These are phyloP conservation scores for Herminia tarsipennalis DNA, from an alignment of 2,888 invertebrate genomes.

Conservation along the genomic window DNA sequence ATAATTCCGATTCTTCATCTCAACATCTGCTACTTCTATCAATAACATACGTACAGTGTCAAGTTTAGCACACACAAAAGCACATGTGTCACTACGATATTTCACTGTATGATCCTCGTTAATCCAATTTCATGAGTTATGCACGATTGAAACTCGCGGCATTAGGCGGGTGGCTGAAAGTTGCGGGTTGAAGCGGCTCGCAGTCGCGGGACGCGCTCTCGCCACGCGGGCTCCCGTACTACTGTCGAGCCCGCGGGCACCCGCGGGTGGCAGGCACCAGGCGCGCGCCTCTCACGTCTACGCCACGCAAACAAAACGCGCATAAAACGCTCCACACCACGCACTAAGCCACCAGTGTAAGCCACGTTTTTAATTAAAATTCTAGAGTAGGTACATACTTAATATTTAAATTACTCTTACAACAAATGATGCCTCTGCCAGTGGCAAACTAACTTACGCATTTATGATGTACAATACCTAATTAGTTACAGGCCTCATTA, in stretches of 20 bases:
- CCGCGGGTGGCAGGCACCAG: conserved; percentile 41
- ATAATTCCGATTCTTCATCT: too few relatives aligned
- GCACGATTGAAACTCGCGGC: conserved; percentile 45
- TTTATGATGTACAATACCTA: conserved; percentile 20
- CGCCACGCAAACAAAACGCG: conserved; percentile 35
- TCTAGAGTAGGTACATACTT: conserved; percentile 26
- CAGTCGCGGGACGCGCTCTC: conserved; percentile 60
- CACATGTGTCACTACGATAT: conserved; percentile 43
- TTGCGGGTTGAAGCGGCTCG: conserved; percentile 44
- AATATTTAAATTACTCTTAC: conserved; percentile 39
- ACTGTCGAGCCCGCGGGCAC: conserved; percentile 61
- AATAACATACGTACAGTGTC: conserved; percentile 25
- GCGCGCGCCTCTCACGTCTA: conserved; percentile 50
- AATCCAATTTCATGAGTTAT: conserved; percentile 43
- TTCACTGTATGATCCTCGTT: conserved; percentile 53
- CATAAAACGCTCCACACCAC: conserved; percentile 48
- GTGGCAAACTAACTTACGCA: conserved; percentile 21
- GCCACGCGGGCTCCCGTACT: conserved; percentile 66
- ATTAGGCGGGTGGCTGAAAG: conserved; percentile 48
- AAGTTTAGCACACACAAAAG: conserved; percentile 37
- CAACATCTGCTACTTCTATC: too few relatives aligned
- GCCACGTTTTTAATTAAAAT: conserved; percentile 38
- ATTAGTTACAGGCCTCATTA: conserved; percentile 22
- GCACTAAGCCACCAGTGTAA: conserved; percentile 32
- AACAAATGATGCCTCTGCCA: conserved; percentile 29